Evolutionary conservation across 2,113 vertebrate species (phyloP), one percentile per base, ranked within the genome.

Genomic region (Numida meleagris): DNA sequence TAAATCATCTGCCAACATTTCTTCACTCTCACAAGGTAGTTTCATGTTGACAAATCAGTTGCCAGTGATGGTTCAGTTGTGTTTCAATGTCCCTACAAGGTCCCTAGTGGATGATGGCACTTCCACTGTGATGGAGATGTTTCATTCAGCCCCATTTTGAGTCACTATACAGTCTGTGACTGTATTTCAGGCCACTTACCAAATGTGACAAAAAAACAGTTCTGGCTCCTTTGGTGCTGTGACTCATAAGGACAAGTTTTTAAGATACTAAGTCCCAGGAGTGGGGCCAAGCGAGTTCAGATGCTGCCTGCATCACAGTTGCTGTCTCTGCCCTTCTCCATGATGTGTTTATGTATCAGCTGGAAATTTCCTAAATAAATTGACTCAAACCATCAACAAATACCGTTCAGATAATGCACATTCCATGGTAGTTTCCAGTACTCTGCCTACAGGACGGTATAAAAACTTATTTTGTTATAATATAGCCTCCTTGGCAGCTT

Each of bases 381-480:
- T 50, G 27, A 66, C 80, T 94, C 63, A 40, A 67, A 75, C 73
- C 68, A 51, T 80, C 67, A 62, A 55, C 86, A 95, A 94, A 93
- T 72, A 67, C 73, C 0, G 0, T 63, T 88, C 1, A 12, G 46
- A 71, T 73, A 75, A 86, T 76, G 81, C 36, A 34, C 42, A 12
- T 76, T 94, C 83, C 55, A 12, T 68, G 88, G 80, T 62, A 86
- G 68, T 95, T 95, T 81, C 70, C 86, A 95, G 40, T 3, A 33
- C 34, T 91, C 91, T 93, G 92, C 76, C 80, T 92, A 91, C 82
- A 92, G 92, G 66, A 96, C 92, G 82, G 95, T 82, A 92, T 77
- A 94, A 95, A 96, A 96, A 68, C 93, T 88, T 76, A 86, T 94
- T 95, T 95, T 92, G 93, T 94, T 85, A 48, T 88, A 94, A 87